Percentiles rank a stretch among this genome's conserved stretches.
phyloP scores from a whole-genome alignment of 2,113 vertebrate genomes.

The Tyto alba region DNA sequence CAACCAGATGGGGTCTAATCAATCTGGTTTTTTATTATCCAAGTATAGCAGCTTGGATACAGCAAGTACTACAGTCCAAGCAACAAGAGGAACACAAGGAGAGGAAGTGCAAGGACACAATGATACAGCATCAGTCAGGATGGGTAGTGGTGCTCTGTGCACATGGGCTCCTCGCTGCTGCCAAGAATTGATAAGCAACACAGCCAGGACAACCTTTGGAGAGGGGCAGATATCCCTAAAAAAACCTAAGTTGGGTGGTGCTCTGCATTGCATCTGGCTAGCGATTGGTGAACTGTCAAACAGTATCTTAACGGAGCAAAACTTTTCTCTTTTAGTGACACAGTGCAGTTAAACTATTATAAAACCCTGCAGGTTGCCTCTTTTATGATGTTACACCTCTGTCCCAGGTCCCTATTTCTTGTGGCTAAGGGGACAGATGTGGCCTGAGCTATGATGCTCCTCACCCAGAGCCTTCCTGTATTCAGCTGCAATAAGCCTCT shows the following conservation, averaged over 20 bases:
- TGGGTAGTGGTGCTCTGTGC: neutral
- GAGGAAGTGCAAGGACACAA: neutral
- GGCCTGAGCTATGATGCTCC: accelerated
- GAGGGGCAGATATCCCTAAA: neutral
- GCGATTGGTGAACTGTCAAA: neutral
- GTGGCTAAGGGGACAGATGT: neutral
- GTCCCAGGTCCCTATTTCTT: neutral
- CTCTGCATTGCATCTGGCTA: neutral
- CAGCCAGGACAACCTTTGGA: neutral
- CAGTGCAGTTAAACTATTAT: neutral
- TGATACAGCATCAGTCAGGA: neutral
- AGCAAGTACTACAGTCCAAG: neutral
- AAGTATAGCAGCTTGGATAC: neutral
- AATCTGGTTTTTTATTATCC: neutral
- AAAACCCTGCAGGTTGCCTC: neutral
- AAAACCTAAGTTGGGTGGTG: accelerated
- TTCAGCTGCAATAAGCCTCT: neutral
- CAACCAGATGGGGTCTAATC: neutral
- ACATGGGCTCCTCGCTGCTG: neutral
- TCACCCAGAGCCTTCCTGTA: neutral
- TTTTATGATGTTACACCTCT: neutral
- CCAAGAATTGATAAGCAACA: neutral
- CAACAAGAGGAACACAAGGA: neutral
- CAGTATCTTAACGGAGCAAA: neutral
- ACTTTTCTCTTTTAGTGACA: neutral